These are phyloP conservation scores for Serranochromis macrocephalus DNA, from an alignment of 2,113 vertebrate genomes.

Conservation along the genomic window DNA sequence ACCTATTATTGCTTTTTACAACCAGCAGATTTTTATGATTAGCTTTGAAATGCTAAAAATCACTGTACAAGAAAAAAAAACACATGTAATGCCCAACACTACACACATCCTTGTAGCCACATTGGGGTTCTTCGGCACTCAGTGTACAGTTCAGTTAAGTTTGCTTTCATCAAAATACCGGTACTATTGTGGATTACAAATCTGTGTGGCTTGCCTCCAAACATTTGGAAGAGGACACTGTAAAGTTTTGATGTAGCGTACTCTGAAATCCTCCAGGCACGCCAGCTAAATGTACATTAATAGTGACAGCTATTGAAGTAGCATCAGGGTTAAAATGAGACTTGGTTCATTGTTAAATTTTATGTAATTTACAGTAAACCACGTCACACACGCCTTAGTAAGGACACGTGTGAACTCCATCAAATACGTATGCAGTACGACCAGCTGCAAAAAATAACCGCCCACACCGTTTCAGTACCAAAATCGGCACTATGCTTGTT, in stretches of 20 bases:
- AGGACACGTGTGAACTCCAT: neutral
- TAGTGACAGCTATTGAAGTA: fast-evolving
- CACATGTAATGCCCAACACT: neutral
- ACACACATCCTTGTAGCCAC: neutral
- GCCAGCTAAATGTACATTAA: neutral
- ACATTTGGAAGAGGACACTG: fast-evolving
- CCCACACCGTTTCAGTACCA: neutral
- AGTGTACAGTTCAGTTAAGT: fast-evolving
- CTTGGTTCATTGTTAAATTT: fast-evolving
- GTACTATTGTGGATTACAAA: neutral
- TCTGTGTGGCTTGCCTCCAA: neutral
- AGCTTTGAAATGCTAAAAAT: neutral
- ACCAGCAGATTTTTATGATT: neutral
- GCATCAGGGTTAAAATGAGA: neutral
- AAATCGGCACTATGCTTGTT: neutral
- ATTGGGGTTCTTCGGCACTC: neutral
- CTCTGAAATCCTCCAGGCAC: neutral
- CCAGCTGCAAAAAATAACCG: neutral
- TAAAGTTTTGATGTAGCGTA: neutral
- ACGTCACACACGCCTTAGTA: fast-evolving
- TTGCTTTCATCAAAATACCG: neutral
- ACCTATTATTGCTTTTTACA: neutral
- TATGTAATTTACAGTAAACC: fast-evolving
- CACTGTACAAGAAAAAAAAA: neutral
- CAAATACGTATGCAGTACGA: neutral